Evolutionary conservation across 2,113 vertebrate species (phyloP).

Genomic region (Pangasianodon gigas): DNA sequence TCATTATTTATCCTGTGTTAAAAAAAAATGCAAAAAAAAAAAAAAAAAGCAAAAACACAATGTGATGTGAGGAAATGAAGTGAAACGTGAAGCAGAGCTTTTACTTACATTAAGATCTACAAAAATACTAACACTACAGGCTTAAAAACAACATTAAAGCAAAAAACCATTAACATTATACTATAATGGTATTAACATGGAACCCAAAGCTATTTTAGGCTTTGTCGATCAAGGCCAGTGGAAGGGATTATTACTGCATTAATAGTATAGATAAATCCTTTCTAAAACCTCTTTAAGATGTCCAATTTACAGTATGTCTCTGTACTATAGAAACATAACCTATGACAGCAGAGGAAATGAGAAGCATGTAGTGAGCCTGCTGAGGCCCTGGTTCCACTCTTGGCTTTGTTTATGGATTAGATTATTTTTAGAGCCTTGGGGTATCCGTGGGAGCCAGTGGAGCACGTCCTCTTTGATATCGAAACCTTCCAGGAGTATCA

Average conservation of each 20-base stretch:
- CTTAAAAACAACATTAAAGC: slow-evolving; percentile 4
- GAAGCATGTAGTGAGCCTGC: neutral
- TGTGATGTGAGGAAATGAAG: neutral
- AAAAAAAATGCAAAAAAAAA: neutral
- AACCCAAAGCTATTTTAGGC: slow-evolving; percentile 24
- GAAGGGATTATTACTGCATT: neutral
- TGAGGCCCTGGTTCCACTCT: slow-evolving; percentile 12
- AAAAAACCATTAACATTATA: neutral
- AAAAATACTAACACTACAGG: slow-evolving; percentile 1
- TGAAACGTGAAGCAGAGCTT: neutral
- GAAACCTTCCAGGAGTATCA: slow-evolving; percentile 63
- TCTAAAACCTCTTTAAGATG: neutral
- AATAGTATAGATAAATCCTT: neutral
- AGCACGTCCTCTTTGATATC: slow-evolving; percentile 74
- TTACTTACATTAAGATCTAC: neutral
- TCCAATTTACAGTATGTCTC: neutral
- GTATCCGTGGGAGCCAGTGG: slow-evolving; percentile 91
- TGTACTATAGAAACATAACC: neutral
- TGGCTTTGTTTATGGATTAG: slow-evolving; percentile 51
- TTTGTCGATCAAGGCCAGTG: neutral
- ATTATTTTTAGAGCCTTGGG: slow-evolving; percentile 82
- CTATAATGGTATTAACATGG: slow-evolving; percentile 20
- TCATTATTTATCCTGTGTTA: neutral
- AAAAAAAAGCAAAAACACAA: slow-evolving; percentile 4
- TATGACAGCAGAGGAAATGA: slow-evolving; percentile 26